Conservation (phyloP, 2,888 invertebrate genomes). For the Melinopterus prodromus region DNA sequence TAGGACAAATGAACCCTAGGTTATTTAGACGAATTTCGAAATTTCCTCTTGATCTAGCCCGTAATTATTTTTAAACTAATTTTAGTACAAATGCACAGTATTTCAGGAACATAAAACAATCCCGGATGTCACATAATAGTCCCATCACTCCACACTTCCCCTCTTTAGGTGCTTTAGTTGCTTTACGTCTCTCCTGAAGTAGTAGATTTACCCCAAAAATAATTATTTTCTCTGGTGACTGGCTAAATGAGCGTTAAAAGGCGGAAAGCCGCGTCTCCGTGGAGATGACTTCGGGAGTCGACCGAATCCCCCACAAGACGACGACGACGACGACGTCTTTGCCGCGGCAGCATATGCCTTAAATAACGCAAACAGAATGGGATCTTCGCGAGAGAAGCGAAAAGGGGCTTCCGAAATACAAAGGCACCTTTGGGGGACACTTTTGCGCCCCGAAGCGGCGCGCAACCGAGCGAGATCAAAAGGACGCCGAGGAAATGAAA, state of each 20-base stretch:
- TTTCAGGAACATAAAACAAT: too few relatives aligned
- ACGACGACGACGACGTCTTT: too few relatives aligned
- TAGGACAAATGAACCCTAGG: too few relatives aligned
- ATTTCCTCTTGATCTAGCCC: too few relatives aligned
- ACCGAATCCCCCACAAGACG: constrained; percentile 4
- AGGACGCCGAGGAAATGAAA: neutral
- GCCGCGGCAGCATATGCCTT: neutral
- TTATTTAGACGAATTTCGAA: too few relatives aligned
- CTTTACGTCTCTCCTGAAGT: neutral
- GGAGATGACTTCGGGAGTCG: neutral
- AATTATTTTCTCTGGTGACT: neutral
- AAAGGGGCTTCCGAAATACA: constrained; percentile 4
- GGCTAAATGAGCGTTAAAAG: neutral
- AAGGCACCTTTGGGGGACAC: constrained; percentile 4
- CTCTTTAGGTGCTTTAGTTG: too few relatives aligned
- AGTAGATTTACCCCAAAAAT: neutral
- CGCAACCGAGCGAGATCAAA: neutral
- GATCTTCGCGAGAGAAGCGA: neutral
- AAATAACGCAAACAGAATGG: neutral
- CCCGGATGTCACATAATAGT: too few relatives aligned
- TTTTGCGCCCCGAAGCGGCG: neutral
- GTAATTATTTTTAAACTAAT: too few relatives aligned
- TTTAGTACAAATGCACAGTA: too few relatives aligned
- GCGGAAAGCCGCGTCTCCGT: neutral
- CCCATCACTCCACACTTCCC: too few relatives aligned